phyloP scores from a whole-genome alignment of 2,113 vertebrate genomes.

The Petroica traversi region DNA sequence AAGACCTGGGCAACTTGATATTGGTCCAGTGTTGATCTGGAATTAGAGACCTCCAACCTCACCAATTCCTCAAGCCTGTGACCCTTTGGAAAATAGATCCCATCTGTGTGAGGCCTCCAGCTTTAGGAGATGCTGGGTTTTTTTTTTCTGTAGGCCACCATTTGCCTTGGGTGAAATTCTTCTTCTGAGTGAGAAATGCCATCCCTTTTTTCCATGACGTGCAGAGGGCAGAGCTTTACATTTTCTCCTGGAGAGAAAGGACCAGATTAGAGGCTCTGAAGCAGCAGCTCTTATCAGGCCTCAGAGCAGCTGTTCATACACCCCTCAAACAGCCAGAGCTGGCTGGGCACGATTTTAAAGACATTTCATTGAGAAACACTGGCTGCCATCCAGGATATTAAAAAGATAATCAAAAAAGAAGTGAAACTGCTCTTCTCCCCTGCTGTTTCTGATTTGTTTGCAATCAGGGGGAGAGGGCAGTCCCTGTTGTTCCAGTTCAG shows the following conservation, averaged over 20 bases:
- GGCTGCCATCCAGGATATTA: neutral
- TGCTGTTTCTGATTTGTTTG: neutral
- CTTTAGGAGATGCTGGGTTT: neutral
- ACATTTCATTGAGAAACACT: neutral
- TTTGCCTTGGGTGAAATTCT: neutral
- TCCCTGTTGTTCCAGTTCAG: neutral
- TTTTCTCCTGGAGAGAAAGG: neutral
- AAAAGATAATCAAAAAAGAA: neutral
- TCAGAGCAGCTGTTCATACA: neutral
- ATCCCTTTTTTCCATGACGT: neutral
- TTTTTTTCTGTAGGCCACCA: neutral
- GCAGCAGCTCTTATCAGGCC: neutral
- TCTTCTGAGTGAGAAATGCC: neutral
- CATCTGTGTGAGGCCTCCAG: neutral
- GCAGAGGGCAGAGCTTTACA: neutral
- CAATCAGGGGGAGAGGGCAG: neutral
- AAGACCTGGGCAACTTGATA: neutral
- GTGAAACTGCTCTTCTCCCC: neutral
- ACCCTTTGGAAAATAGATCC: neutral
- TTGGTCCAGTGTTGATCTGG: neutral
- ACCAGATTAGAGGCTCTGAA: neutral
- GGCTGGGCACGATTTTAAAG: neutral
- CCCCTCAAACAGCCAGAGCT: neutral
- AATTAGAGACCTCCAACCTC: neutral
- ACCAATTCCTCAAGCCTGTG: neutral